Evolutionary conservation across 1,140 invertebrate species (phyloP), one percentile per base, ranked within the genome.

Genomic region (Hyposmocoma kahamanoa): DNA sequence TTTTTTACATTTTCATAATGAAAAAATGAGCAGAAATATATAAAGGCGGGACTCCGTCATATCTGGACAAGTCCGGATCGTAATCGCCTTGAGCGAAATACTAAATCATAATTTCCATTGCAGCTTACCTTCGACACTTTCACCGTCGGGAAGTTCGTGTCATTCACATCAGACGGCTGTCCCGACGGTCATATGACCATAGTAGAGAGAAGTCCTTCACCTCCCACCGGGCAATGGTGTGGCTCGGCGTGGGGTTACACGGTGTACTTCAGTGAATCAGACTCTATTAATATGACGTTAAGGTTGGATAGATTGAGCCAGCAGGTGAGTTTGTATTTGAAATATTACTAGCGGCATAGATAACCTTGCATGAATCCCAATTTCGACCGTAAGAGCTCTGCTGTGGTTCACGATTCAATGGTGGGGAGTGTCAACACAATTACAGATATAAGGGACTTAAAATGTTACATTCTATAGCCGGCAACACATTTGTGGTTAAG

Each of bases 201-300:
- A 20, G 87, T 89, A 53, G 94, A 95, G 77, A 86, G 88, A 20
- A 91, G 90, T 61, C 87, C 92, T 1, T 91, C 92, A 1, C 88
- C 89, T 5, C 91, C 91, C 10, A 91, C 90, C 6, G 28, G 28
- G n/a, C 92, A 93, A 79, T 95, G 93, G 93, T 95, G 94, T 67
- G 94, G 94, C 13, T 93, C 91, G 28, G 92, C 93, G 3, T 94
- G 93, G 92, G 93, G 93, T 19, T 94, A 94, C 77, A 94, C 93
- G 0, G 93, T 94, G 20, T 95, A 95, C 84, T 95, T 94, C 86
- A 94, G 92, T 75, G 93, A 95, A 80, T 93, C 92, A 17, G 84
- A 90, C 48, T 93, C 91, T 47, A 90, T 95, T 53, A 94, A 94
- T 73, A 84, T 95, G 63, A 92, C 93, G 15, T 83, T 94, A 30